Conservation (phyloP, 2,888 invertebrate species). For the Ryuthela nishihirai region DNA sequence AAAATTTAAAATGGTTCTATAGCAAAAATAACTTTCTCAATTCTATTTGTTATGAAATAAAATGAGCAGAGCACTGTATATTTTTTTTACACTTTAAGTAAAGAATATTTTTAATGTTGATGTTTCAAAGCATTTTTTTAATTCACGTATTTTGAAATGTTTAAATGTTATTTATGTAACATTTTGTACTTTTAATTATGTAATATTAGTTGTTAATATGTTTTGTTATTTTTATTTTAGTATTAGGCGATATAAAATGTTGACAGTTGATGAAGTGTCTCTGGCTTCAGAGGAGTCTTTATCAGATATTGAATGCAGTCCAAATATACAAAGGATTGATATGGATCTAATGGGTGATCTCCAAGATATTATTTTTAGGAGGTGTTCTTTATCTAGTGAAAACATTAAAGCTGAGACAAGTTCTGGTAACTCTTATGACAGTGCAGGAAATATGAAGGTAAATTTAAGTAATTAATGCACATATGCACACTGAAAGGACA, state of each 20-base stretch:
- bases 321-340: constrained; percentile 23
- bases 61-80: too few relatives aligned
- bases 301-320: constrained; percentile 11
- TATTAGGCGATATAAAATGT: constrained; percentile 25
- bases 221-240: background rate
- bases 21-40: background rate
- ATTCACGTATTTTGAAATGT: background rate
- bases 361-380: constrained; percentile 32
- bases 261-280: constrained; percentile 26
- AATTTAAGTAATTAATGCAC: too few relatives aligned
- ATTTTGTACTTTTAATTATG: background rate
- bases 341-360: constrained; percentile 40
- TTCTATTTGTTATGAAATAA: background rate
- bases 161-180: background rate
- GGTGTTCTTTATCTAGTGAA: constrained; percentile 32
- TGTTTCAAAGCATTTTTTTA: too few relatives aligned
- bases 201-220: background rate
- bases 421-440: too few relatives aligned
- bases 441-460: too few relatives aligned
- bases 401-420: too few relatives aligned
- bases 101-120: too few relatives aligned
- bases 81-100: too few relatives aligned
- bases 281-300: constrained; percentile 29
- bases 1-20: background rate
- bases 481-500: too few relatives aligned